Evolutionary conservation across 2,113 vertebrate species (phyloP).

Genomic region (Pollimyrus isidori): DNA sequence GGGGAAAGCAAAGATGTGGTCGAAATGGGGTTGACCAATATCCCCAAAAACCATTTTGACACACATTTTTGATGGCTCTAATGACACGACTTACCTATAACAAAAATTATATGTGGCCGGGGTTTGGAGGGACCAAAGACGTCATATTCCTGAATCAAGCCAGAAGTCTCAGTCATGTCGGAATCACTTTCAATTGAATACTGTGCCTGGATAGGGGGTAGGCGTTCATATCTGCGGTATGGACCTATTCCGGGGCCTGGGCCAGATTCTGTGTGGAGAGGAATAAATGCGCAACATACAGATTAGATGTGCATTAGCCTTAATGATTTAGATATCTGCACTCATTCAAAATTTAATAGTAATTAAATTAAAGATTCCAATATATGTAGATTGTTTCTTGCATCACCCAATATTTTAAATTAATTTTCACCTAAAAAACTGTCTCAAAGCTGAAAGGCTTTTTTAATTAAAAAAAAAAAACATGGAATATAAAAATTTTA

Average conservation of each 20-base stretch:
- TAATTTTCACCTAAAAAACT: neutral
- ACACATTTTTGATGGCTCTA: neutral
- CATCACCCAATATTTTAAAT: neutral
- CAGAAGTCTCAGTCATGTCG: conserved; percentile 56
- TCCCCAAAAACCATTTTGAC: neutral
- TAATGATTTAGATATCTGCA: neutral
- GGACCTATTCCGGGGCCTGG: conserved; percentile 26
- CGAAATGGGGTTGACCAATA: neutral
- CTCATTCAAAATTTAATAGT: neutral
- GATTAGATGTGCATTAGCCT: neutral
- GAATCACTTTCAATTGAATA: conserved; percentile 64
- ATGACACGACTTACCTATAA: conserved; percentile 46
- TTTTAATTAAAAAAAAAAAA: neutral
- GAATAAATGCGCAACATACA: neutral
- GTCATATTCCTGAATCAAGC: conserved; percentile 58
- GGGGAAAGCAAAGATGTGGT: neutral
- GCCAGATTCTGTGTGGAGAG: neutral
- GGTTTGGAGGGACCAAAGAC: conserved; percentile 50
- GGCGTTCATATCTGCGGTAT: conserved; percentile 37
- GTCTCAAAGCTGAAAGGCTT: neutral
- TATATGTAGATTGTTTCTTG: neutral
- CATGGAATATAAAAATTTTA: neutral
- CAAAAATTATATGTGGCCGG: conserved; percentile 54
- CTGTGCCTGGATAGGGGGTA: conserved; percentile 53
- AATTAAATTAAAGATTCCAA: neutral